phyloP scores from a whole-genome alignment of 2,888 invertebrate species.

The Branchipolynoe longqiensis region DNA sequence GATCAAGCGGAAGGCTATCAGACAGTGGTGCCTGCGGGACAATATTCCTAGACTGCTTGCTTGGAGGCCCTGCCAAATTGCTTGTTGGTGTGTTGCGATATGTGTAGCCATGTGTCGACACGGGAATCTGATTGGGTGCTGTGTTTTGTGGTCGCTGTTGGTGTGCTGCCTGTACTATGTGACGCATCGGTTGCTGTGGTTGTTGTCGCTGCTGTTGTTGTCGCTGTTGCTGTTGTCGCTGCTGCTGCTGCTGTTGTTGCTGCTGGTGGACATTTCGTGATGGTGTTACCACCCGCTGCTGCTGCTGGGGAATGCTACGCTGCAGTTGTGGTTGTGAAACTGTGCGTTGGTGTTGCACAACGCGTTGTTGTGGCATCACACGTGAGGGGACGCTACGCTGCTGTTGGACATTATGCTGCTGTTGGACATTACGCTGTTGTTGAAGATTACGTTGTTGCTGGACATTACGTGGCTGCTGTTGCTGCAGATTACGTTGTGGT shows the following conservation, averaged over 20 bases:
- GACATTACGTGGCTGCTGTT: too few relatives aligned
- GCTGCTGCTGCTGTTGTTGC: background rate
- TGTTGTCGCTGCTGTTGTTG: constrained; percentile 6
- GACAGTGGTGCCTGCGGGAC: background rate
- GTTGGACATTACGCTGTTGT: too few relatives aligned
- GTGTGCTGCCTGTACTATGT: background rate
- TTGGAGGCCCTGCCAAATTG: background rate
- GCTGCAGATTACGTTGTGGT: too few relatives aligned
- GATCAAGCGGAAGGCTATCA: background rate
- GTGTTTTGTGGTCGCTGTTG: constrained; percentile 21
- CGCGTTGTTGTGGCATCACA: background rate
- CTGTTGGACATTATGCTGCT: too few relatives aligned
- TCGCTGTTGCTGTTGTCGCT: background rate
- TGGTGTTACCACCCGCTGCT: background rate
- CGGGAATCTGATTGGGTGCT: background rate
- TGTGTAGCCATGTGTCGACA: background rate
- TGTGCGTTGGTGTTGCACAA: background rate
- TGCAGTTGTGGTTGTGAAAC: background rate
- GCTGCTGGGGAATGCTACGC: background rate
- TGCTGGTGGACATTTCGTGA: background rate
- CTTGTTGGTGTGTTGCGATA: background rate
- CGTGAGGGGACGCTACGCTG: too few relatives aligned
- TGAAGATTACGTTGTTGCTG: too few relatives aligned
- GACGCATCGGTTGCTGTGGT: background rate
- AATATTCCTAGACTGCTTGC: background rate